Evolutionary conservation across 2,797 vertebrate genomes (phyloP), one percentile per base, ranked within the genome.

Genomic region (Pantherophis vulpinus): DNA sequence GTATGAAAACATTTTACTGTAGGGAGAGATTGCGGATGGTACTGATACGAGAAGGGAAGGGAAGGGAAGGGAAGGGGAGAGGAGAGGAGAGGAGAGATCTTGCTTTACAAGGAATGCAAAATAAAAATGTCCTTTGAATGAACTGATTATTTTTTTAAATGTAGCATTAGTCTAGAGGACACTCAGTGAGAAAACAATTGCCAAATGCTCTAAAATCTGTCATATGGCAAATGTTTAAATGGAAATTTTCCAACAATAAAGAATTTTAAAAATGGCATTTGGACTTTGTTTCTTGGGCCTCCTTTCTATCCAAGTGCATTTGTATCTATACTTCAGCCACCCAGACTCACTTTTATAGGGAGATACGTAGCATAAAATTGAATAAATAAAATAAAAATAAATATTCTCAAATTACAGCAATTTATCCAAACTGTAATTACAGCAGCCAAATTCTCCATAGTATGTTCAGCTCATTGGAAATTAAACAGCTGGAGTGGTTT

Each of bases 1-100:
- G 86, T 94, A 97, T 91, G 95, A 93, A 96, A 96, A 95, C 91
- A 89, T 95, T 95, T 96, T 51, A 10, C 92, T 25, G 2, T 32
- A 89, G 79, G 92, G 91, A 37, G 91, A 51, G 23, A 29, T 61
- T 14, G 70, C 91, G 94, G 58, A 5, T 91, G 61, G 93, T 23
- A 59, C 66, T 37, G 90, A 96, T 87, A 91, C 56, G 14, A 74
- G 94, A 95, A 96, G 86, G 96, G 79, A 89, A n/a, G 20, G 87
- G 96, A 86, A 89, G 37, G 25, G 55, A 91, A 29, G 1, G 6
- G n/a, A 3, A 29, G 51, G 1, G 89, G 96, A 86, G 88, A 32
- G 27, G 55, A 11, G 66, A 2, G 0, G 9, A 79, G 14, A 83
- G 16, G 25, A 3, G 23, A 63, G 14, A 47, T 51, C 55, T 4